Base-by-base conservation (phyloP, 2,797 vertebrate genomes). In the Anabas testudineus region DNA sequence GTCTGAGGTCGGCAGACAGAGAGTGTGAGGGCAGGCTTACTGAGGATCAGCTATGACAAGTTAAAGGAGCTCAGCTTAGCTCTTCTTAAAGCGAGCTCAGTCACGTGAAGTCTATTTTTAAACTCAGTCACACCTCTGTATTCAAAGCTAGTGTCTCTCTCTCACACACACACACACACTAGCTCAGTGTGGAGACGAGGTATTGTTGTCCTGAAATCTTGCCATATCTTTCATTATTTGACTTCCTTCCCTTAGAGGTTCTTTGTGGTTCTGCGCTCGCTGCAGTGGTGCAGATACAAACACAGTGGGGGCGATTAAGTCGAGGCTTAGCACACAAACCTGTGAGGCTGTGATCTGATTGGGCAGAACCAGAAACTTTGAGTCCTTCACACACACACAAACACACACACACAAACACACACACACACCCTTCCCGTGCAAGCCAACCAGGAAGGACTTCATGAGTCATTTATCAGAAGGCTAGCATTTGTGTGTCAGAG, bases 61-160 rank as follows among this genome's bases (percentile, higher is more conserved):
- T 83, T 87, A 88, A 81, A 85, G 83, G 72, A 74, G 81, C 84
- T 84, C 68, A 56, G 74, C 68, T 67, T 72, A 32, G 84, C 81
- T 84, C 79, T 82, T 74, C 83, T 89, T 77, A 83, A 89, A 88
- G 61, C 61, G 60, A 80, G 60, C 76, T 4, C 7, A 10, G 56
- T 84, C 84, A 88, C 55, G 19, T 87, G 83, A 58, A 5, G 39
- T 47, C 76, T 91, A 91, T 91, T 88, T 89, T 85, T 90, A 87
- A 53, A 74, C 65, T 22, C 59, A 30, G 67, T 60, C 65, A 55
- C 46, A 79, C 73, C 55, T 81, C 63, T 59, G 74, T 58, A 47
- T 54, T 26, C 48, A 70, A 37, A 75, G 42, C 42, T 51, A 26
- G 43, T 59, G 22, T 62, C 59, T 34, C n/a, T n/a, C n/a, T n/a